phyloP scores from a whole-genome alignment of 2,888 invertebrate genomes.

The Podotricha telesiphe region DNA sequence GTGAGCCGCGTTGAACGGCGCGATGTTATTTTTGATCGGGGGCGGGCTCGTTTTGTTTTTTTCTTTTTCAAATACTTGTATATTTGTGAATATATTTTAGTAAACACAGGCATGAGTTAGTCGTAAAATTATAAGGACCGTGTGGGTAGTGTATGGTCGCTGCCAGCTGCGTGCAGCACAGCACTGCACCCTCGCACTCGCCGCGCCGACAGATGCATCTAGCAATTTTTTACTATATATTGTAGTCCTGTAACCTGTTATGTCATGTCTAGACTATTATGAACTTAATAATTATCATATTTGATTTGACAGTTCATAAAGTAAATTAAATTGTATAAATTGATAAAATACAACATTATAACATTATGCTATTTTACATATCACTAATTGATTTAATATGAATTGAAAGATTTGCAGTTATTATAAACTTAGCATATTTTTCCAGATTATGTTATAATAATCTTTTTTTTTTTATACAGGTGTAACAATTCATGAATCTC shows the following conservation, averaged over 20 bases:
- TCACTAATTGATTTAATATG: no score
- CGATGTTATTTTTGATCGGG: conserved; percentile 70
- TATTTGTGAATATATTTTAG: conserved; percentile 50
- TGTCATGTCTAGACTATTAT: conserved; percentile 32
- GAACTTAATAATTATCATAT: background rate
- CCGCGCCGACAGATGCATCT: conserved; percentile 35
- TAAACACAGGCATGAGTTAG: conserved; percentile 37
- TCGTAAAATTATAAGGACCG: conserved; percentile 31
- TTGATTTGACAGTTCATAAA: background rate
- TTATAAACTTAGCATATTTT: background rate
- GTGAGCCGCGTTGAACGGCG: conserved; percentile 29
- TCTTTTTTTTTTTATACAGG: conserved; percentile 57
- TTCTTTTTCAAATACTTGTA: conserved; percentile 51
- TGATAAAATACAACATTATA: background rate
- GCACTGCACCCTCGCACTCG: conserved; percentile 35
- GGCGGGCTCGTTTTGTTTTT: conserved; percentile 62
- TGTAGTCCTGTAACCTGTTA: conserved; percentile 42
- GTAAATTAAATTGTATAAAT: background rate
- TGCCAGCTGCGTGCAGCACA: conserved; percentile 30
- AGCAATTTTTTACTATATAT: conserved; percentile 42
- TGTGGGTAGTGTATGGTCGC: conserved; percentile 33
- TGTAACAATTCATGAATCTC: conserved; percentile 69
- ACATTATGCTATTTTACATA: no score
- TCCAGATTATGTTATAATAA: background rate
- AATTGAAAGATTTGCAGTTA: background rate